Evolutionary conservation across 2,888 invertebrate species (phyloP), one percentile per base, ranked within the genome.

Genomic region (Drosophila lacicola): DNA sequence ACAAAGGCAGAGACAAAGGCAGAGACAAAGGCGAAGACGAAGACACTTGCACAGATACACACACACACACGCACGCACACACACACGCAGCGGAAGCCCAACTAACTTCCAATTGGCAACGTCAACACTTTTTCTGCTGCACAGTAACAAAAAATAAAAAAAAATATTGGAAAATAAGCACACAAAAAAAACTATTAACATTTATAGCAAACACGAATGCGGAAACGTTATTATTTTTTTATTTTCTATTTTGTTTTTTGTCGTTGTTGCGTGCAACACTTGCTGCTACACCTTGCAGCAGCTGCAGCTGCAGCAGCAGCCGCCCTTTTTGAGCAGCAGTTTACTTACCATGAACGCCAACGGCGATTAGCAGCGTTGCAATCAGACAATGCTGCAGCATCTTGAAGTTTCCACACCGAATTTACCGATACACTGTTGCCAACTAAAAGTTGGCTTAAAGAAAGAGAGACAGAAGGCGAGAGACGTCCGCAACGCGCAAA

Each of bases 401-500:
- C 67, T 84, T 80, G 56, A 47, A 60, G 60, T n/a, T 54, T 34
- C 29, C 57, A 47, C 54, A 61, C 45, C 33, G 37, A 51, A 39
- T 41, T 13, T 19, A 68, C 36, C 58, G 49, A 42, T 56, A 49
- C 67, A 41, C 37, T 67, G 37, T n/a, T n/a, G 11, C n/a, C 21
- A 29, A 29, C 29, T 8, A 29, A 29, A 29, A 8, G 19, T 49
- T 47, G 29, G 46, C 46, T 10, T 25, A 55, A 46, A 46, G 29
- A 17, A n/a, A 47, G 14, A 46, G 9, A 13, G 71, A 65, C 25
- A 46, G 49, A 55, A 37, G 53, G 56, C 57, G 72, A 77, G 72
- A 77, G 75, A 87, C 90, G 89, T 87, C 90, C 80, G 74, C 67
- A 74, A 70, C 87, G 83, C 77, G 74, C 89, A 71, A 89, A 82